Conservation (phyloP, 2,888 invertebrate species). For the Himalopsyche kuldschensis region DNA sequence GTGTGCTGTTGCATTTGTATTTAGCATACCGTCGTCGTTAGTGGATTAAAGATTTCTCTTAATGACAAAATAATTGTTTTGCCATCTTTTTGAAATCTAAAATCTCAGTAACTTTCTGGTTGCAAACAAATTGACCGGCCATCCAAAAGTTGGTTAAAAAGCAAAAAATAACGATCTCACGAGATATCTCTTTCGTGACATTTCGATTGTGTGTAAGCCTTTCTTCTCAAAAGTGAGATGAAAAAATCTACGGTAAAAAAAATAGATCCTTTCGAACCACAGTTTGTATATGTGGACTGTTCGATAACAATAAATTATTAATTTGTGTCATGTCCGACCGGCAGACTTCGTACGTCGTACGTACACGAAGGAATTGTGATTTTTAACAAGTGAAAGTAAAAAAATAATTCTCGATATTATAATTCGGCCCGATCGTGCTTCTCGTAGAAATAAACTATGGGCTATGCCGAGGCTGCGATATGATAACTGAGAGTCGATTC, state of each 20-base stretch:
- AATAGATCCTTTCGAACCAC: neutral
- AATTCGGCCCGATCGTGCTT: neutral
- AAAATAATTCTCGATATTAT: neutral
- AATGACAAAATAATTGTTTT: neutral
- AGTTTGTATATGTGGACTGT: neutral
- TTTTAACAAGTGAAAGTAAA: neutral
- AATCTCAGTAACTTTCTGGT: neutral
- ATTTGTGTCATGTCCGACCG: neutral
- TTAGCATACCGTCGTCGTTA: neutral
- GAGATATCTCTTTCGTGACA: too few relatives aligned
- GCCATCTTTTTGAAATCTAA: neutral
- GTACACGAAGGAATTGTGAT: neutral
- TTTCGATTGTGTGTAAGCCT: too few relatives aligned
- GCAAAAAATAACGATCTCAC: too few relatives aligned
- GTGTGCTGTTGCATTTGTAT: neutral
- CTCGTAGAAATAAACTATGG: neutral
- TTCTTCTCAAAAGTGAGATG: too few relatives aligned
- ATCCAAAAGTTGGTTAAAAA: neutral
- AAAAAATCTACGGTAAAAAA: too few relatives aligned
- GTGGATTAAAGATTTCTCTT: neutral
- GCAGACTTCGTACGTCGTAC: neutral
- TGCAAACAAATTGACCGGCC: neutral
- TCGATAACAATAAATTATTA: neutral
- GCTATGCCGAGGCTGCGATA: neutral
- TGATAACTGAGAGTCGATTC: neutral